These are phyloP conservation scores for Brachyhypopomus gauderio DNA, from an alignment of 2,113 vertebrate genomes.

Conservation along the genomic window DNA sequence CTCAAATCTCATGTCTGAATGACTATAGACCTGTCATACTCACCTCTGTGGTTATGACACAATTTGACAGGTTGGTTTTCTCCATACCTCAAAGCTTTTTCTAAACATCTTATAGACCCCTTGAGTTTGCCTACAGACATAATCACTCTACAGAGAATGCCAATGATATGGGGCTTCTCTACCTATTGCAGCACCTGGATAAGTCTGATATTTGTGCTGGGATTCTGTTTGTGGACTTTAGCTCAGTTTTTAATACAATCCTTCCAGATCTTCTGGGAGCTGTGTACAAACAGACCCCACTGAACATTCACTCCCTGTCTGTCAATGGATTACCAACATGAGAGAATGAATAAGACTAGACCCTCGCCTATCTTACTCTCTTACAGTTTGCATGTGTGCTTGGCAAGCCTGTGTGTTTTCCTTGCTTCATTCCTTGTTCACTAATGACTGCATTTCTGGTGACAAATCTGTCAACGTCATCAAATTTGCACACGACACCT, in stretches of 20 bases:
- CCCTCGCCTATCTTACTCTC: background rate
- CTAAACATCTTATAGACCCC: background rate
- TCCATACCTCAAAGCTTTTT: too few relatives aligned
- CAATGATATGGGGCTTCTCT: slow-evolving; percentile 5
- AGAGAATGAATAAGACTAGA: background rate
- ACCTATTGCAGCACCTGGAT: slow-evolving; percentile 23
- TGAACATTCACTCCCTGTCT: background rate
- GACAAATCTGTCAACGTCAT: background rate
- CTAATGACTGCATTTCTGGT: slow-evolving; percentile 2
- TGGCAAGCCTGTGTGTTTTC: background rate
- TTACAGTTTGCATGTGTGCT: background rate
- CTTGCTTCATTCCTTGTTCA: background rate
- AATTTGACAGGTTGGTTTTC: too few relatives aligned
- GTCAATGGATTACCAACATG: background rate
- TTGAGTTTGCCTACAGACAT: background rate
- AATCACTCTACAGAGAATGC: background rate
- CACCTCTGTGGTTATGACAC: too few relatives aligned
- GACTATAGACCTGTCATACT: too few relatives aligned
- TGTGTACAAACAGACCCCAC: background rate
- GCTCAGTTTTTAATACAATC: background rate
- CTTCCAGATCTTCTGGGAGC: background rate
- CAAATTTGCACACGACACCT: slow-evolving; percentile 10
- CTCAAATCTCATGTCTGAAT: too few relatives aligned
- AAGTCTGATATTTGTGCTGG: background rate
- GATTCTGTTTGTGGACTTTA: background rate